Base-by-base conservation (phyloP, 1,140 invertebrate genomes). In the Hyles euphorbiae region DNA sequence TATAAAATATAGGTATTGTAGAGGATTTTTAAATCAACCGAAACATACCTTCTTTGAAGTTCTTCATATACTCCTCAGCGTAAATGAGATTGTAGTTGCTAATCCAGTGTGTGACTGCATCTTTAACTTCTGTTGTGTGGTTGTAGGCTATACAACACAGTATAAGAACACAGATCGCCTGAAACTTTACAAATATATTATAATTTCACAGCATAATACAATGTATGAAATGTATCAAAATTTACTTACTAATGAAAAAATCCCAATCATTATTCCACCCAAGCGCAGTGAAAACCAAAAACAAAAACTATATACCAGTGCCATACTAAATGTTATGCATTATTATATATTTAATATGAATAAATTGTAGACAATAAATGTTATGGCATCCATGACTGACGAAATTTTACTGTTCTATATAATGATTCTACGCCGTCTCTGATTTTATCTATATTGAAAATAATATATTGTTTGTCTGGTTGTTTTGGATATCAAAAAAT, bases 211-310 rank as follows among this genome's bases (percentile, higher is more conserved):
- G 45, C 47, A 34, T 43, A 44, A 34, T 32, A 54, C 40, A 59
- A 57, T 50, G 59, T 10, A 58, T 12, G 52, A 2, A 36, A 34
- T 36, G 8, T 55, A 10, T 32, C 12, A 46, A 46, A 7, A 45
- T 22, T 62, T 68, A 64, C 67, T 53, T 74, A 87, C 84, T 40
- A 78, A 59, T 55, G 81, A 85, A 66, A 77, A 81, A 53, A 76
- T 48, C 33, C 73, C 78, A 50, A 84, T 85, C 2, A 87, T 53
- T 64, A 87, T 82, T 36, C 81, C 84, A 33, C 80, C 82, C 22
- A 87, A 72, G 34, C 84, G 71, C 9, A 87, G 61, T 7, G 84
- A 87, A 72, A 85, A 87, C 78, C 80, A 85, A 71, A 87, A 87
- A 54, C 84, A 87, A 61, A 75, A 87, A 64, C 80, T 87, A 58